A percentile compares a stretch with the other conserved stretches of the same genome.
Conservation (phyloP, 2,113 vertebrate genomes). For the Caloenas nicobarica region DNA sequence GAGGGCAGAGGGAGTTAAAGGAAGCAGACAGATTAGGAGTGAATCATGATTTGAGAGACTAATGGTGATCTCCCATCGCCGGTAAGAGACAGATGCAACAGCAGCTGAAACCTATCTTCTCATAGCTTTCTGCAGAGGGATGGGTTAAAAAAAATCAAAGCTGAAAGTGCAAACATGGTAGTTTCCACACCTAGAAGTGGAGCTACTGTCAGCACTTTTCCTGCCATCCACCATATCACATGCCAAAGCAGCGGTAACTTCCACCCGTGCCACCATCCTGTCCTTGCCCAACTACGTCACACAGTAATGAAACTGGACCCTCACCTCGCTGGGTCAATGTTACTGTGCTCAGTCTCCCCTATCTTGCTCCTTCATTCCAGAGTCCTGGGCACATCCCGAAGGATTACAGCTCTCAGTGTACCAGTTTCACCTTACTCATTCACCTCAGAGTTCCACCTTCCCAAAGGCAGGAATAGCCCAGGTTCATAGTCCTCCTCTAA, state of each 20-base stretch:
- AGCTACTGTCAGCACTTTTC: background rate
- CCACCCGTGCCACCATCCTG: background rate
- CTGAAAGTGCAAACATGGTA: background rate
- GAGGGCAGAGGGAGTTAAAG: background rate
- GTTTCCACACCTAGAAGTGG: background rate
- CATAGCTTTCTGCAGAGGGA: background rate
- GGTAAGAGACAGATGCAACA: background rate
- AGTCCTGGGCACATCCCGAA: background rate
- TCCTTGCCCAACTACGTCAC: background rate
- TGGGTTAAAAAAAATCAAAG: background rate
- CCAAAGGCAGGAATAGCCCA: background rate
- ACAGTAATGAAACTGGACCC: background rate
- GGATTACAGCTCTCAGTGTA: background rate
- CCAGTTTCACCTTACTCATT: background rate
- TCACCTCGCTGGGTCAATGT: background rate
- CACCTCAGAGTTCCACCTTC: background rate
- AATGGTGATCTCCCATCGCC: background rate
- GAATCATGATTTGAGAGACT: background rate
- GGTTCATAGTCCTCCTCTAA: background rate
- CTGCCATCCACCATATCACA: background rate
- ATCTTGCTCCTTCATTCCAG: background rate
- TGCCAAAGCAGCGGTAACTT: background rate
- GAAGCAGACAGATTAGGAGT: background rate
- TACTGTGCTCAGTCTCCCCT: background rate
- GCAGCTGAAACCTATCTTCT: background rate